A percentile compares a stretch with the other conserved stretches of the same genome.
These are phyloP conservation scores for Lasioglossum malachurum DNA, from an alignment of 2,888 invertebrate species.

Conservation along the genomic window DNA sequence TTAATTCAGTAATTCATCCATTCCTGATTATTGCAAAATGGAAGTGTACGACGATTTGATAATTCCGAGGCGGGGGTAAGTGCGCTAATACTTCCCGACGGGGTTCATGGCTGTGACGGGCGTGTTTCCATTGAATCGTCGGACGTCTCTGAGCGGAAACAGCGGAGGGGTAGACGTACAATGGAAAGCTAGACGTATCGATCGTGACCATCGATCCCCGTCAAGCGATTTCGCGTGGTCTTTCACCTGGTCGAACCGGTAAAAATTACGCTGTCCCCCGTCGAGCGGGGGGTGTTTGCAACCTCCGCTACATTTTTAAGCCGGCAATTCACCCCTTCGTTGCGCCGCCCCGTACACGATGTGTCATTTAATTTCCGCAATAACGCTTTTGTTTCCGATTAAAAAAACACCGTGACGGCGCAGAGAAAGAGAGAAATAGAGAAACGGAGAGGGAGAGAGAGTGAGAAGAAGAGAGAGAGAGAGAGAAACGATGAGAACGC, in stretches of 20 bases:
- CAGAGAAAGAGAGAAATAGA: background rate
- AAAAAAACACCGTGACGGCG: slow-evolving; percentile 54
- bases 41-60: background rate
- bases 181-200: slow-evolving; percentile 19
- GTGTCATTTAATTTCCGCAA: slow-evolving; percentile 82
- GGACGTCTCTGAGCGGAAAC: background rate
- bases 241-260: slow-evolving; percentile 8
- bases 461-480: background rate
- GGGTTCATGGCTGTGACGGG: background rate
- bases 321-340: slow-evolving; percentile 68
- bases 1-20: background rate
- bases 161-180: background rate
- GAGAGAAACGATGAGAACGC: slow-evolving; percentile 58
- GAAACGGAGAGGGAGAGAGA: background rate
- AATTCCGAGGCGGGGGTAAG: background rate
- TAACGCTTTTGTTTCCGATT: slow-evolving; percentile 81
- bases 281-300: slow-evolving; percentile 36
- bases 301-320: slow-evolving; percentile 60
- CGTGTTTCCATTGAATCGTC: slow-evolving; percentile 11
- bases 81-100: background rate
- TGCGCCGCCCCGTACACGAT: slow-evolving; percentile 59
- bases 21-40: background rate
- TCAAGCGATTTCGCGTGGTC: slow-evolving; percentile 23
- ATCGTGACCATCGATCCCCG: slow-evolving; percentile 29
- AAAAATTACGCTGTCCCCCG: slow-evolving; percentile 53